Evolutionary conservation across 2,113 vertebrate genomes (phyloP), one percentile per base, ranked within the genome.

Genomic region (Cavia porcellus): DNA sequence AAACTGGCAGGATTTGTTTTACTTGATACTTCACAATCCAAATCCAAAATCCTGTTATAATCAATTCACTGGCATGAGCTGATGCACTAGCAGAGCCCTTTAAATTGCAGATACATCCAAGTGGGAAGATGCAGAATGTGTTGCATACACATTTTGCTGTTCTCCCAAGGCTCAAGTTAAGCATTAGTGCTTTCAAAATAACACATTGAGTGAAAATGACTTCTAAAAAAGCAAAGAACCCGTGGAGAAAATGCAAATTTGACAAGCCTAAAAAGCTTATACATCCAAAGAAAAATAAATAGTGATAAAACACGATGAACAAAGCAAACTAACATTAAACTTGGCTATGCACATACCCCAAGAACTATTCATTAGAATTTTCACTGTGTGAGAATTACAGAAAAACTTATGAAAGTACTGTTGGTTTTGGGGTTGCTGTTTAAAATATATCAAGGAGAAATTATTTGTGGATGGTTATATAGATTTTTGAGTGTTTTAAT

Each of bases 381-480:
- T 74, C 80, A 85, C 11, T 87, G 19, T 68, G 7, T 66, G 42
- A 47, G 80, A 92, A 79, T 79, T 47, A 77, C 5, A 64, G 70
- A 70, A 93, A 20, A 86, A 32, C n/a, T 77, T 86, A 14, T 45
- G 25, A 83, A 92, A 86, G 32, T 35, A 38, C 14, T 93, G 7
- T 77, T 64, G 52, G 24, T 62, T 62, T 45, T 89, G 10, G 38
- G 57, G 70, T 83, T 59, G 17, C 30, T 80, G 38, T 68, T 96
- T 66, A 68, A 90, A 93, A 75, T 93, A 30, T 90, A 20, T 70
- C 82, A n/a, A 32, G n/a, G 64, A 59, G 32, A 93, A 22, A 66
- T 66, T 92, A n/a, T 61, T 87, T 92, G 24, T 74, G 20, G 24
- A 0, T 82, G 24, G 1, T 42, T 57, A 28, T n/a, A 8, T 62